These are phyloP conservation scores for Oryzaephilus surinamensis DNA, from an alignment of 1,140 invertebrate species.

Conservation along the genomic window DNA sequence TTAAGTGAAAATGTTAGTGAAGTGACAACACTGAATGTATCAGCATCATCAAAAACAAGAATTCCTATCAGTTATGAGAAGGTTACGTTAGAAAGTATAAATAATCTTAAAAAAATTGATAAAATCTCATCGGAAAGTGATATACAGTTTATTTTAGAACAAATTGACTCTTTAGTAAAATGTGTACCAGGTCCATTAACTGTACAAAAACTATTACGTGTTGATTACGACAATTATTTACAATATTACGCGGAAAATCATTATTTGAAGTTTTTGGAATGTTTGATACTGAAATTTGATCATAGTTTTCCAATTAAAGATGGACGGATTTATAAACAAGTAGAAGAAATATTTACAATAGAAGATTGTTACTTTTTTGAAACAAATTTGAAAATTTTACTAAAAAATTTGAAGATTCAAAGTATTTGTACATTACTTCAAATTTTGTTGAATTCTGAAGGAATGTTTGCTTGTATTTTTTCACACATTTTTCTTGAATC, in stretches of 20 bases:
- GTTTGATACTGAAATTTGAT: conserved; percentile 40
- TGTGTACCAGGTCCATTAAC: conserved; percentile 56
- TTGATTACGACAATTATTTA: conserved; percentile 37
- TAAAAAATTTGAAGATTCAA: conserved; percentile 39
- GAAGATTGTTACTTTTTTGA: conserved; percentile 42
- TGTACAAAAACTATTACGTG: conserved; percentile 44
- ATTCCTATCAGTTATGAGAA: conserved; percentile 15
- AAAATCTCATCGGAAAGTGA: conserved; percentile 38
- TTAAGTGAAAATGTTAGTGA: conserved; percentile 8
- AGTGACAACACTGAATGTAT: no score
- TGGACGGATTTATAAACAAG: conserved; percentile 29
- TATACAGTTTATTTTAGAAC: no score
- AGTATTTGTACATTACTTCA: conserved; percentile 20
- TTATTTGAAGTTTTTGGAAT: conserved; percentile 39
- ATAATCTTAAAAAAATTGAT: conserved; percentile 31
- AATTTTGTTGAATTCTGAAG: conserved; percentile 37
- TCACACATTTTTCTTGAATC: conserved; percentile 18
- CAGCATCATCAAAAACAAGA: no score
- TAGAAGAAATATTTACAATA: conserved; percentile 39
- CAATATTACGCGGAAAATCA: conserved; percentile 31
- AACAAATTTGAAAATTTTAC: conserved; percentile 41
- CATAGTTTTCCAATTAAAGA: conserved; percentile 41
- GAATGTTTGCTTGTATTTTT: conserved; percentile 42
- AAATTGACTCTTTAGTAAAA: no score
- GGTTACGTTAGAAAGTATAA: conserved; percentile 8